Conservation (phyloP, 2,113 vertebrate species). For the Panthera uncia region DNA sequence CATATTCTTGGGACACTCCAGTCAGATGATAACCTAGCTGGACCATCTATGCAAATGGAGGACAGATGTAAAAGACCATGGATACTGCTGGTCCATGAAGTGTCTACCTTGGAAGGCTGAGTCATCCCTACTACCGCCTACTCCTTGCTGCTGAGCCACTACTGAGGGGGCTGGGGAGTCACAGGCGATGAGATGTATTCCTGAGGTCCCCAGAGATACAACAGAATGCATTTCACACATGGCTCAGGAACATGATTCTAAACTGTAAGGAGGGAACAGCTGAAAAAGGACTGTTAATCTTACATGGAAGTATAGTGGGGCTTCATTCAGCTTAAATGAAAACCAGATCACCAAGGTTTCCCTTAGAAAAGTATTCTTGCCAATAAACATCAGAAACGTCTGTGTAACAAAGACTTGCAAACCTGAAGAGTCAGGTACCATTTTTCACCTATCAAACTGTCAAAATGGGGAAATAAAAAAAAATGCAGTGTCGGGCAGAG, state of each 20-base stretch:
- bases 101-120: not conserved
- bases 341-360: not conserved
- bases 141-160: not conserved
- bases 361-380: conserved; percentile 27
- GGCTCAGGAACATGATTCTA: not conserved
- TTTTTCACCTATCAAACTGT: not conserved
- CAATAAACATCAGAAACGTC: not conserved
- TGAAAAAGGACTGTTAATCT: not conserved
- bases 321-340: not conserved
- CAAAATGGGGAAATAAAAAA: conserved; percentile 12
- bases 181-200: not conserved
- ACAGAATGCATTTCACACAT: not conserved
- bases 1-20: not conserved
- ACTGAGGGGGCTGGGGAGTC: not conserved
- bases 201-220: not conserved
- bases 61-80: not conserved
- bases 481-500: not conserved
- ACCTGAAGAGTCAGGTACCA: not conserved
- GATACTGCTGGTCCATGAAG: not conserved
- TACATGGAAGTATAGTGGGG: not conserved
- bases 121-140: not conserved
- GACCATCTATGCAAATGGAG: not conserved
- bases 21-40: not conserved
- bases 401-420: not conserved
- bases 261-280: not conserved